These are phyloP conservation scores for Microhierax caerulescens DNA, from an alignment of 2,797 vertebrate species.

Conservation along the genomic window DNA sequence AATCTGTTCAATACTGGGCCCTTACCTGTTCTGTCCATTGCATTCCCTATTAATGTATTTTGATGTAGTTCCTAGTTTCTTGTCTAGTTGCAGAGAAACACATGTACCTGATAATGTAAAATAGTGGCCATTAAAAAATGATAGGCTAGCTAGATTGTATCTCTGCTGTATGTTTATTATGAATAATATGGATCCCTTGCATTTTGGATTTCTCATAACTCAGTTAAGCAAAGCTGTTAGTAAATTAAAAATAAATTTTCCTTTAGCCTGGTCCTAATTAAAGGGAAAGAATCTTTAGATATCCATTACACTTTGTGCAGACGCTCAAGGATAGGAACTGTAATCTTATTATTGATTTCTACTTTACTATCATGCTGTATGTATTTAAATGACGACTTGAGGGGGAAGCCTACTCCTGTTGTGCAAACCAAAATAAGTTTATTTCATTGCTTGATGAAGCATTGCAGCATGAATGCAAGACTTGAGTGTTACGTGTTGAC, in stretches of 20 bases:
- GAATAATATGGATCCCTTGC: not conserved
- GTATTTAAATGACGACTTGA: slow-evolving; percentile 3
- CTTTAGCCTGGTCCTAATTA: not conserved
- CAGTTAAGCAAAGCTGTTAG: not conserved
- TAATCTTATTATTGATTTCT: not conserved
- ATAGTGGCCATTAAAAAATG: not conserved
- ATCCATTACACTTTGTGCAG: not conserved
- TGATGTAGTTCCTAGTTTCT: not conserved
- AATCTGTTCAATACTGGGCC: not conserved
- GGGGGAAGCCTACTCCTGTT: not conserved
- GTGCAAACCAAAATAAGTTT: not conserved
- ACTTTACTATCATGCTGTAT: not conserved
- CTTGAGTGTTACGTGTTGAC: not conserved
- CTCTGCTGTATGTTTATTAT: not conserved
- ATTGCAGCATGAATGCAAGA: not conserved
- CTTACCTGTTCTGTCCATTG: not conserved
- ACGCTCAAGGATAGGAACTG: not conserved
- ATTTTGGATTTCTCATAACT: not conserved
- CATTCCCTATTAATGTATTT: not conserved
- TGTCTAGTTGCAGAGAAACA: not conserved
- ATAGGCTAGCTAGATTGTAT: not conserved
- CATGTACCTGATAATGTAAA: not conserved
- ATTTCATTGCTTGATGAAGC: not conserved
- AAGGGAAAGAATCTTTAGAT: not conserved
- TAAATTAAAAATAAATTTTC: not conserved